Evolutionary conservation across 2,797 vertebrate genomes (phyloP), one percentile per base, ranked within the genome.

Genomic region (Siniperca scherzeri): DNA sequence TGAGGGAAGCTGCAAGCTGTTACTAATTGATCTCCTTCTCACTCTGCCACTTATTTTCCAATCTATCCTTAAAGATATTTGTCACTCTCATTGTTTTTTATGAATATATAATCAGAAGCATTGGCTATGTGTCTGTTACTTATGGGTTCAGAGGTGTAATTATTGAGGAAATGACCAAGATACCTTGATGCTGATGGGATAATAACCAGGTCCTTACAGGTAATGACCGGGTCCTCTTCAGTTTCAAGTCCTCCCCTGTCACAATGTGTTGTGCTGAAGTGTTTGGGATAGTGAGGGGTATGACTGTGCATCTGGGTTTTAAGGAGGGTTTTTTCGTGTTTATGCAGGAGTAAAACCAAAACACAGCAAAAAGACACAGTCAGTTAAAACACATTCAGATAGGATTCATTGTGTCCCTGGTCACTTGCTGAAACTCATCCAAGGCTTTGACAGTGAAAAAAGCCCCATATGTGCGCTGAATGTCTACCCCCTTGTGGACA

Each of bases 401-500:
- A 36, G 42, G n/a, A 70, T 69, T 83, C 64, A 74, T 21, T 56
- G 70, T 88, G 86, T 87, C 79, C 70, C 36, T 0, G 19, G 78
- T 87, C 78, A 79, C 70, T 88, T 59, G 16, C 33, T 81, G 73
- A 87, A 85, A 79, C 60, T 55, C 40, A 83, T 85, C 80, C 67
- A 85, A 75, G 17, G 68, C 56, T 38, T 36, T 76, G 79, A 75
- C 83, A 78, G 40, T 59, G 56, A 56, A 55, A 50, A 78, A 59
- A 56, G 11, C 16, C 17, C 53, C n/a, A 70, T 87, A 87, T 81
- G 69, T 69, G 78, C 91, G 94, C 92, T 91, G 92, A 94, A 88
- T 92, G 92, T 90, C 94, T 95, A 91, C 95, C 95, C 94, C 89
- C 95, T 95, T 91, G 95, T 96, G 96, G 95, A 88, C 78, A 67